These are phyloP conservation scores for Allophyes oxyacanthae DNA, from an alignment of 2,888 invertebrate genomes.

Conservation along the genomic window DNA sequence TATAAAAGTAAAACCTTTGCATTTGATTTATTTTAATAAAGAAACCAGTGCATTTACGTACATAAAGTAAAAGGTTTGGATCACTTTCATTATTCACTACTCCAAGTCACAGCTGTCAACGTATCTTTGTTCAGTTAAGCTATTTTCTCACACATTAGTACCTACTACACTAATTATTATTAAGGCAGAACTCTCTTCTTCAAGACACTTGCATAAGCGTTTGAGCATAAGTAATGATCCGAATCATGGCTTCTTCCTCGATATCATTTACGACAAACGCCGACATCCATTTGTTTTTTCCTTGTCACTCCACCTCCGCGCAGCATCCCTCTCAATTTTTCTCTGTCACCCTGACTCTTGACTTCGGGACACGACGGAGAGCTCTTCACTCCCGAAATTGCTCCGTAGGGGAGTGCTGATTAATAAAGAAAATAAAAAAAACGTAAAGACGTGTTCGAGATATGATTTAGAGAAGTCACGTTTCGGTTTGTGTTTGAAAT, in stretches of 20 bases:
- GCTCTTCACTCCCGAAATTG: slow-evolving; percentile 78
- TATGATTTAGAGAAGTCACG: slow-evolving; percentile 61
- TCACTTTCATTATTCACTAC: too few species aligned
- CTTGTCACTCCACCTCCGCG: slow-evolving; percentile 65
- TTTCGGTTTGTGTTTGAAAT: slow-evolving; percentile 57
- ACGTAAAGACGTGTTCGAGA: slow-evolving; percentile 56
- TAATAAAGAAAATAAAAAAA: slow-evolving; percentile 84
- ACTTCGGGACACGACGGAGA: slow-evolving; percentile 73
- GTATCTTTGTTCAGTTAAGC: too few species aligned
- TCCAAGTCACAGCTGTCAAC: too few species aligned
- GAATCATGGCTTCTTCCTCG: slow-evolving; percentile 49
- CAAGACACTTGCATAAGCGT: slow-evolving; percentile 16
- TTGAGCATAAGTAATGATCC: slow-evolving; percentile 54
- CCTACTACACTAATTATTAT: too few species aligned
- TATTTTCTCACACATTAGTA: too few species aligned
- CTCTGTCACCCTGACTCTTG: slow-evolving; percentile 77
- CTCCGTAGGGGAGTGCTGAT: slow-evolving; percentile 78
- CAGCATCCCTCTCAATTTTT: slow-evolving; percentile 75
- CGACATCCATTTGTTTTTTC: slow-evolving; percentile 72
- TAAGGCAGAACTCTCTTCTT: too few species aligned
- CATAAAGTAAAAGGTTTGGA: too few species aligned
- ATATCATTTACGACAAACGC: slow-evolving; percentile 60
- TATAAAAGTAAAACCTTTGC: too few species aligned
- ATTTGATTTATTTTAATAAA: too few species aligned
- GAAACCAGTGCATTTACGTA: too few species aligned